Evolutionary conservation across 2,113 vertebrate species (phyloP).

Genomic region (Cyprinus carpio): DNA sequence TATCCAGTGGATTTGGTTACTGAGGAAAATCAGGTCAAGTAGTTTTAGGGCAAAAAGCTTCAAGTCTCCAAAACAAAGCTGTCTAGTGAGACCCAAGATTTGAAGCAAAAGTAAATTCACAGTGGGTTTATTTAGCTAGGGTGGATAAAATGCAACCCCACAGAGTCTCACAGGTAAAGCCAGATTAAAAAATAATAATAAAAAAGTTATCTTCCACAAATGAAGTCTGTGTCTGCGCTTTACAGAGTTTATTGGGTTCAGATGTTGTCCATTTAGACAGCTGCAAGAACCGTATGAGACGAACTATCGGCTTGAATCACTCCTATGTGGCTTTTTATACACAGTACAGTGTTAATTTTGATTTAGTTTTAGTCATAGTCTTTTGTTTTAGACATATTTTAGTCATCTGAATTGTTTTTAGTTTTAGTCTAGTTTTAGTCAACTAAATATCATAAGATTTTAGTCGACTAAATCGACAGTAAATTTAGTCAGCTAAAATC

Average conservation of each 20-base stretch:
- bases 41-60: slow-evolving; percentile 1
- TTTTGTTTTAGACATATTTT: no score
- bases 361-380: no score
- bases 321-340: slow-evolving; percentile 46
- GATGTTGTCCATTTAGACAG: slow-evolving; percentile 66
- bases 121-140: slow-evolving; percentile 27
- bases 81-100: slow-evolving; percentile 29
- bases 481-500: no score
- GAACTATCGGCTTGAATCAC: slow-evolving; percentile 60
- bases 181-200: slow-evolving; percentile 42
- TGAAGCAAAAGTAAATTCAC: slow-evolving; percentile 9
- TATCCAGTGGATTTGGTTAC: slow-evolving; percentile 11
- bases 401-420: no score
- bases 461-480: no score
- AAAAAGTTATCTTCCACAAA: slow-evolving; percentile 52
- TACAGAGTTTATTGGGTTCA: slow-evolving; percentile 61
- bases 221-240: slow-evolving; percentile 48
- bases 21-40: background rate
- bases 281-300: slow-evolving; percentile 59
- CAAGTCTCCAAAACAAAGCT: slow-evolving; percentile 1
- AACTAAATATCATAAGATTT: no score
- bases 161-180: slow-evolving; percentile 14
- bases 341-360: slow-evolving; percentile 11
- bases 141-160: slow-evolving; percentile 20
- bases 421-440: no score